Evolutionary conservation across 2,888 invertebrate genomes (phyloP).

Genomic region (Nemotelus nigrinus): DNA sequence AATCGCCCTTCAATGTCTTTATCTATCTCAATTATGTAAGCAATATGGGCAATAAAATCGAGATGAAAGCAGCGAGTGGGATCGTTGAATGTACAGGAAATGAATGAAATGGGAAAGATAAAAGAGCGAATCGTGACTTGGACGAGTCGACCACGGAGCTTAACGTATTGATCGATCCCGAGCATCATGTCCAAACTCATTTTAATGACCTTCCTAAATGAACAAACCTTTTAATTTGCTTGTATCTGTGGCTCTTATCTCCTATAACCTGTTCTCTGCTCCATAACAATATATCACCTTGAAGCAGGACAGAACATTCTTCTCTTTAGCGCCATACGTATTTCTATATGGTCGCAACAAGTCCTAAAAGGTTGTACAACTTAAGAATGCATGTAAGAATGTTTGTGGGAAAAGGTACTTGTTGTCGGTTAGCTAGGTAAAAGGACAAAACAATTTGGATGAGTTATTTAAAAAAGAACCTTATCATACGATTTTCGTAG

Average conservation of each 20-base stretch:
- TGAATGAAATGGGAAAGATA: constrained; percentile 24
- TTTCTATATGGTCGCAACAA: neutral
- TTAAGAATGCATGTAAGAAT: neutral
- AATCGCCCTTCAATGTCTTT: constrained; percentile 53
- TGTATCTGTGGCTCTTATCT: constrained; percentile 55
- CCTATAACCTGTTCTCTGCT: constrained; percentile 46
- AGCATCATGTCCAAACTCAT: constrained; percentile 43
- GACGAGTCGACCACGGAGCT: constrained; percentile 35
- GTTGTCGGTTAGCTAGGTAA: neutral
- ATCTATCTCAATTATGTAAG: constrained; percentile 63
- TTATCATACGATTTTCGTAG: too few relatives aligned
- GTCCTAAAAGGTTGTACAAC: constrained; percentile 23
- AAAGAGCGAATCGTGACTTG: constrained; percentile 44
- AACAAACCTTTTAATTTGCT: constrained; percentile 56
- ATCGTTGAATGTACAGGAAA: constrained; percentile 21
- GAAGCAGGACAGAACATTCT: constrained; percentile 1
- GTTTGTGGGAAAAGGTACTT: neutral
- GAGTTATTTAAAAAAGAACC: too few relatives aligned
- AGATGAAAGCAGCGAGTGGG: constrained; percentile 26
- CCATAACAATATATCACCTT: constrained; percentile 50
- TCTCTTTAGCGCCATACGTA: constrained; percentile 40
- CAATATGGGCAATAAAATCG: constrained; percentile 30
- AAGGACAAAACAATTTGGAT: too few relatives aligned
- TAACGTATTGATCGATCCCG: constrained; percentile 41
- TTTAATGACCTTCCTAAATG: constrained; percentile 55